Conservation (phyloP, 2,113 vertebrate genomes). For the Desmodus rotundus region DNA sequence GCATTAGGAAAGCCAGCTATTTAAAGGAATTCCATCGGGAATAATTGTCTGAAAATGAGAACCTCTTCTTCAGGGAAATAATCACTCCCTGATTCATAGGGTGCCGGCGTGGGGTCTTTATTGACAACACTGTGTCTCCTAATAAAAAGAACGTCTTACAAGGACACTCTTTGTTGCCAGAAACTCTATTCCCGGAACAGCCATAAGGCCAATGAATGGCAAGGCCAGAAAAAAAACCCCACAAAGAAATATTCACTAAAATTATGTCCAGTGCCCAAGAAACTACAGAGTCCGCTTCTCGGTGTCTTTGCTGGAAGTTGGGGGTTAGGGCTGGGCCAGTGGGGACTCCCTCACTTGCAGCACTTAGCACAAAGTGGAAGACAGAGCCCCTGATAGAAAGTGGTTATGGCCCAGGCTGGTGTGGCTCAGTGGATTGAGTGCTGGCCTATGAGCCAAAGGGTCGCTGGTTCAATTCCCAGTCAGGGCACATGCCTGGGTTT, state of each 20-base stretch:
- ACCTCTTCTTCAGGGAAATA: not conserved
- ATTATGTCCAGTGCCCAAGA: not conserved
- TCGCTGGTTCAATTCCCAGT: no score
- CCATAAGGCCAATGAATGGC: not conserved
- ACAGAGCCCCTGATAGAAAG: not conserved
- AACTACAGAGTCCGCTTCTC: rapidly evolving
- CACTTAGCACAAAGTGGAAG: not conserved
- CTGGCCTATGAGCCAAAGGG: no score
- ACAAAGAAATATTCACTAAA: not conserved
- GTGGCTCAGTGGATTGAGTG: no score
- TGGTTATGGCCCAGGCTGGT: no score
- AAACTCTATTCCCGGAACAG: not conserved
- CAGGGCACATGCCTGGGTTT: no score
- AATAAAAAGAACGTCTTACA: not conserved
- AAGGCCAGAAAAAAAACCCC: not conserved
- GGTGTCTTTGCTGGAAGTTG: not conserved
- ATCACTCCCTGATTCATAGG: not conserved
- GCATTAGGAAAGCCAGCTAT: not conserved
- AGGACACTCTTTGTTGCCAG: not conserved
- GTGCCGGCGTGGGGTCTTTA: not conserved
- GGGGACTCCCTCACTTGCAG: not conserved
- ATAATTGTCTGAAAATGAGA: not conserved
- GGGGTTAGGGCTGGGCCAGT: not conserved
- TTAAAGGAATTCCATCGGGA: not conserved
- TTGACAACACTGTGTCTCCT: not conserved